Evolutionary conservation across 1,140 invertebrate genomes (phyloP).

Genomic region (Parasteatoda tepidariorum): DNA sequence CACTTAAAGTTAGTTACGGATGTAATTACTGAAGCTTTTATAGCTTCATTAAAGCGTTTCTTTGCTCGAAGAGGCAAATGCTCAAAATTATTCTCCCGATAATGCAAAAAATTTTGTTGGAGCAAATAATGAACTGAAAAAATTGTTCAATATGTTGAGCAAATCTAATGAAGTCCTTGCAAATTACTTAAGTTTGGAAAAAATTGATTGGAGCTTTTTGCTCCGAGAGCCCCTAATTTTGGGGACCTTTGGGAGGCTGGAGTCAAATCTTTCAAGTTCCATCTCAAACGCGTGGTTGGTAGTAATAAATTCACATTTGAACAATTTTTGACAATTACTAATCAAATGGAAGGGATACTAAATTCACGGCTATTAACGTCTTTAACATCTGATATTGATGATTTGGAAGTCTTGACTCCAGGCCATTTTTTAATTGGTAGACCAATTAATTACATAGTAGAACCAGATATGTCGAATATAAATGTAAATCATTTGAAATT

Average conservation of each 20-base stretch:
- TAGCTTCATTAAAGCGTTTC: no score
- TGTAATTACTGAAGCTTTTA: no score
- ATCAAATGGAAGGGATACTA: slow-evolving; percentile 65
- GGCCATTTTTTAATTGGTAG: slow-evolving; percentile 60
- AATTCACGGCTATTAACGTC: slow-evolving; percentile 65
- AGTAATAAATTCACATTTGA: slow-evolving; percentile 62
- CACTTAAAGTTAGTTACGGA: no score
- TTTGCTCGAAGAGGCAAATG: no score
- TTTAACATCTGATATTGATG: slow-evolving; percentile 65
- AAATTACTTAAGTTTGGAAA: background rate
- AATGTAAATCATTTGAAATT: background rate
- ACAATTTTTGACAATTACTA: slow-evolving; percentile 64
- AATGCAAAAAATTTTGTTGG: no score
- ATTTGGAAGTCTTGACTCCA: slow-evolving; percentile 65
- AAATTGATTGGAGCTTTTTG: background rate
- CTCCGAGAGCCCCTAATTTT: background rate
- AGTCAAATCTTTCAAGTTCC: slow-evolving; percentile 62
- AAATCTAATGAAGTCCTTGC: background rate
- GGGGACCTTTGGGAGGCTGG: background rate
- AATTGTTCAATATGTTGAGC: background rate
- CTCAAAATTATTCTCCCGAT: no score
- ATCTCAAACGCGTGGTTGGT: slow-evolving; percentile 57
- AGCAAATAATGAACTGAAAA: background rate
- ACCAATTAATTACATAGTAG: background rate
- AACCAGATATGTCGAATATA: background rate